phyloP scores from a whole-genome alignment of 2,888 invertebrate species.

The Drosophila flavopinicola region DNA sequence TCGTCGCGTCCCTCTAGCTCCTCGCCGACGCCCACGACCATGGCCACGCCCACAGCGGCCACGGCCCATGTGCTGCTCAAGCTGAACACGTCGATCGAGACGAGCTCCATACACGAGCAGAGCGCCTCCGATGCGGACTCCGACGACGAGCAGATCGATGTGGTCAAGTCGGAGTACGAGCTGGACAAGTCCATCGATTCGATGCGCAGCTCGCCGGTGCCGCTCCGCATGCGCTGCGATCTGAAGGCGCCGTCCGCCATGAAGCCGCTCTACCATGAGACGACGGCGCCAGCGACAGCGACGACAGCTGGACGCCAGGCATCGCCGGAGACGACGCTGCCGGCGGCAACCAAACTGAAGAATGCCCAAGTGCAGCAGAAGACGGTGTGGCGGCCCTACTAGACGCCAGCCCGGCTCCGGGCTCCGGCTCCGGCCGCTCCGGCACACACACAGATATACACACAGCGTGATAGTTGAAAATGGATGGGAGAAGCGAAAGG shows the following conservation, averaged over 20 bases:
- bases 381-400: slow-evolving; percentile 91
- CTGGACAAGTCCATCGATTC: slow-evolving; percentile 81
- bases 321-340: slow-evolving; percentile 78
- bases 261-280: slow-evolving; percentile 85
- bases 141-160: slow-evolving; percentile 90
- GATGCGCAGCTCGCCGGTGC: slow-evolving; percentile 83
- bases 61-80: slow-evolving; percentile 74
- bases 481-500: slow-evolving; percentile 22
- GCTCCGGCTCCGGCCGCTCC: too few species aligned
- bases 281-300: slow-evolving; percentile 54
- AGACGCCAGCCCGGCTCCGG: too few species aligned
- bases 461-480: slow-evolving; percentile 45
- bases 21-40: slow-evolving; percentile 80
- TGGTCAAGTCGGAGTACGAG: slow-evolving; percentile 89
- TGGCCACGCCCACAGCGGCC: slow-evolving; percentile 63
- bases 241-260: slow-evolving; percentile 87
- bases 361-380: slow-evolving; percentile 86
- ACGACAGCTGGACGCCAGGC: slow-evolving; percentile 54
- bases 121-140: slow-evolving; percentile 87
- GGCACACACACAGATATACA: slow-evolving; percentile 9
- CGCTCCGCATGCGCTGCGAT: slow-evolving; percentile 85
- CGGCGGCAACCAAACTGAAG: slow-evolving; percentile 87
- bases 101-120: slow-evolving; percentile 87
- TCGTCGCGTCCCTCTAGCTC: slow-evolving; percentile 82
- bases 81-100: slow-evolving; percentile 86